These are phyloP conservation scores for Quadriops clusia DNA, from an alignment of 2,888 invertebrate genomes.

Conservation along the genomic window DNA sequence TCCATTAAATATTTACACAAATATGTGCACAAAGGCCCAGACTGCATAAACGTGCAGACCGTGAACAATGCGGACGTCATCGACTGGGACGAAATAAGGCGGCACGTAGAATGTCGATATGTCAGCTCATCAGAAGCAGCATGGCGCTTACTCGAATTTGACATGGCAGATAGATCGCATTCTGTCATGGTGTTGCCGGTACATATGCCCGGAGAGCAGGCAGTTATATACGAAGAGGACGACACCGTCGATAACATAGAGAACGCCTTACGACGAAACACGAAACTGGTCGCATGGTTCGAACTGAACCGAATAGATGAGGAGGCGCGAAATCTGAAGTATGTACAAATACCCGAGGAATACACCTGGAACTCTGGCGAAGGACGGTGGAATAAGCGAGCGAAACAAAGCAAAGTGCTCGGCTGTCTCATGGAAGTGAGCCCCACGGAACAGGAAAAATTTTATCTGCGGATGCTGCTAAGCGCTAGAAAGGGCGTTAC, in stretches of 20 bases:
- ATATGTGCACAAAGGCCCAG: conserved; percentile 1
- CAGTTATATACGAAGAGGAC: conserved; percentile 10
- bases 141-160: background rate
- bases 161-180: background rate
- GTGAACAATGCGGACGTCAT: no score
- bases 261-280: conserved; percentile 5
- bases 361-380: no score
- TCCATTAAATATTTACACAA: background rate
- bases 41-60: background rate
- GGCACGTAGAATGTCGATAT: background rate
- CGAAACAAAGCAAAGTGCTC: conserved; percentile 8
- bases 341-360: conserved; percentile 20
- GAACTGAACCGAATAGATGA: conserved; percentile 16
- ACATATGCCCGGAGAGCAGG: conserved; percentile 23
- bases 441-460: conserved; percentile 14
- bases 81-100: background rate
- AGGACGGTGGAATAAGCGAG: conserved; percentile 3
- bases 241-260: conserved; percentile 10
- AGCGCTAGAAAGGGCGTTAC: conserved; percentile 17
- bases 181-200: conserved; percentile 21
- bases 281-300: conserved; percentile 23
- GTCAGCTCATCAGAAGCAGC: background rate
- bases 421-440: conserved; percentile 9
- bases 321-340: conserved; percentile 13
- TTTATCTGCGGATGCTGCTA: conserved; percentile 19